These are phyloP conservation scores for Scaeva pyrastri DNA, from an alignment of 2,888 invertebrate species.

Conservation along the genomic window DNA sequence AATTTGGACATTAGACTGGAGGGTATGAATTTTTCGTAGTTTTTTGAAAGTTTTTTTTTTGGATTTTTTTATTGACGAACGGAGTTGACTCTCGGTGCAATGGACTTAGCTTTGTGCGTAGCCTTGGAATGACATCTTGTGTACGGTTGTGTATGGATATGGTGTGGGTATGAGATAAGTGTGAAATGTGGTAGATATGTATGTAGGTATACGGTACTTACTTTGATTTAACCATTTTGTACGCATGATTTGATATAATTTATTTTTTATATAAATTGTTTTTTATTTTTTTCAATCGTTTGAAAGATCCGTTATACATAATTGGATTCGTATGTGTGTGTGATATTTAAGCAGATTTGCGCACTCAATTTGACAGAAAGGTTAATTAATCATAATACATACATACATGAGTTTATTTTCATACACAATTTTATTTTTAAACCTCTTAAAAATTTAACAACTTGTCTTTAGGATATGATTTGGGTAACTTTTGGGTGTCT, in stretches of 20 bases:
- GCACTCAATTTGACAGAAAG: background rate
- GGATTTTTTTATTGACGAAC: slow-evolving; percentile 46
- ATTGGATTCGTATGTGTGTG: background rate
- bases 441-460: background rate
- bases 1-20: slow-evolving; percentile 61
- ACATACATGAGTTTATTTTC: too few species aligned
- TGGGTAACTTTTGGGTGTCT: too few species aligned
- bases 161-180: background rate
- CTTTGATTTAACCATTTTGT: background rate
- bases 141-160: slow-evolving; percentile 8
- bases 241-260: slow-evolving; percentile 3
- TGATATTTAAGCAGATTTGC: background rate
- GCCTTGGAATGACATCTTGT: slow-evolving; percentile 49
- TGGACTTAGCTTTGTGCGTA: slow-evolving; percentile 59
- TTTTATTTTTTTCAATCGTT: background rate
- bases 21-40: background rate
- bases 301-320: background rate
- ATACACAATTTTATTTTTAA: background rate
- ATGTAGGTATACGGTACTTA: slow-evolving; percentile 5
- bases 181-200: slow-evolving; percentile 14
- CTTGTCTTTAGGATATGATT: too few species aligned
- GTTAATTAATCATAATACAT: slow-evolving; percentile 12
- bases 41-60: slow-evolving; percentile 41
- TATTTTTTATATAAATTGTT: background rate
- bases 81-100: slow-evolving; percentile 57